Base-by-base conservation (phyloP, 2,113 vertebrate species). In the Cathartes aura region DNA sequence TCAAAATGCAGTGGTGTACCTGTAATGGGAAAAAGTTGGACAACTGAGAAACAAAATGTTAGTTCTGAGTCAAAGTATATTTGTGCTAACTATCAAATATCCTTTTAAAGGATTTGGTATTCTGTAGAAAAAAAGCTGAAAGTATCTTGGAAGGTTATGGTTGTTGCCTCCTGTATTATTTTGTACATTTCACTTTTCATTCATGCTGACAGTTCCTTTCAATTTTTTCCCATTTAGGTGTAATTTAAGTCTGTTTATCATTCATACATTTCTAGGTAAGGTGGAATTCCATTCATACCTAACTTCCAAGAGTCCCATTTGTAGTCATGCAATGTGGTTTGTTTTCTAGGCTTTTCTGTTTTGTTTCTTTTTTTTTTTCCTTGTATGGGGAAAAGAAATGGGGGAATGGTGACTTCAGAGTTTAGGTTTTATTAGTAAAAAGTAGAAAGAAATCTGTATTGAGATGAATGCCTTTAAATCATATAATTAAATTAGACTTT, bases 221-320 rank as follows among this genome's bases (percentile, higher is more conserved):
- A 95, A 97, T 98, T 98, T 98, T 98, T 98, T 98, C 98, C 98
- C 98, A 96, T 99, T 99, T 99, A 99, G 99, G 99, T 99, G 98
- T 99, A 99, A 99, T 98, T 99, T 99, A 99, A 99, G 96, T 99
- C 98, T 99, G 99, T 99, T 98, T 98, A 97, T 98, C 98, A 98
- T 98, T 98, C 99, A 99, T 99, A 98, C 99, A 98, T 99, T 99
- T 99, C 98, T 99, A 99, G 99, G 99, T 99, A 99, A 99, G 99
- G 99, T 98, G 98, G 98, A 98, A 98, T 98, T 97, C 97, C 98
- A 84, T 98, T 98, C 97, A 95, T 98, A 95, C 91, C 96, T 98
- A 96, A 98, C 94, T 98, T 96, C 92, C 90, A 78, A 96, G 94
- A 84, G 82, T 93, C 83, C 90, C 91, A 47, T 97, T 93, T 98